Evolutionary conservation across 2,888 invertebrate species (phyloP), one percentile per base, ranked within the genome.

Genomic region (Cynaeus angustus): DNA sequence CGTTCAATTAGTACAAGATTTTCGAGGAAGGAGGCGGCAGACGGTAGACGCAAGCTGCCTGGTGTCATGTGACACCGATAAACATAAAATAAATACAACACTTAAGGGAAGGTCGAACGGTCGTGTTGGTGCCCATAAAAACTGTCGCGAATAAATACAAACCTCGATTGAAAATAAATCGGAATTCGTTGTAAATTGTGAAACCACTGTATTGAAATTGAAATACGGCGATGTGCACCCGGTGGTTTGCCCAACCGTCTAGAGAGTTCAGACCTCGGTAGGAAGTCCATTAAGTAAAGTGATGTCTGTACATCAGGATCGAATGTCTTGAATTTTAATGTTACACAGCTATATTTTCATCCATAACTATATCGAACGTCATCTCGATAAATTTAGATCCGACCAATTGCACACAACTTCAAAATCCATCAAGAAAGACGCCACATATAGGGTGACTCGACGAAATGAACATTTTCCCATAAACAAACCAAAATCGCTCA

Each of bases 211-310:
- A 74, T 72, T 70, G 71, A 72, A 72, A 72, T 72, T 72, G 73
- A 75, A 75, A 73, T 73, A 72, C 66, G 46, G 67, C 69, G 66
- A 71, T 69, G 68, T 69, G 70, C 66, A 72, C 66, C 58, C 66
- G 61, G 70, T 72, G 71, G 71, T 70, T 71, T 68, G 68, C 69
- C 68, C 72, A 64, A 70, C 65, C 67, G 62, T 70, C 70, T 70
- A 61, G 66, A 67, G 70, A 71, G 71, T 71, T 67, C 58, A 67
- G 67, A 67, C 67, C 66, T 65, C 65, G 58, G 68, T 72, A 75
- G 76, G 75, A 76, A 76, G 75, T 76, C 76, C 76, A 76, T 76
- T 76, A 75, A 75, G 74, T 74, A 75, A 76, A 76, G 75, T 76
- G 76, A 75, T 74, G 74, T 74, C 74, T 74, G 72, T 74, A 71